Evolutionary conservation across 2,797 vertebrate genomes (phyloP).

Genomic region (Diplodus puntazzo): DNA sequence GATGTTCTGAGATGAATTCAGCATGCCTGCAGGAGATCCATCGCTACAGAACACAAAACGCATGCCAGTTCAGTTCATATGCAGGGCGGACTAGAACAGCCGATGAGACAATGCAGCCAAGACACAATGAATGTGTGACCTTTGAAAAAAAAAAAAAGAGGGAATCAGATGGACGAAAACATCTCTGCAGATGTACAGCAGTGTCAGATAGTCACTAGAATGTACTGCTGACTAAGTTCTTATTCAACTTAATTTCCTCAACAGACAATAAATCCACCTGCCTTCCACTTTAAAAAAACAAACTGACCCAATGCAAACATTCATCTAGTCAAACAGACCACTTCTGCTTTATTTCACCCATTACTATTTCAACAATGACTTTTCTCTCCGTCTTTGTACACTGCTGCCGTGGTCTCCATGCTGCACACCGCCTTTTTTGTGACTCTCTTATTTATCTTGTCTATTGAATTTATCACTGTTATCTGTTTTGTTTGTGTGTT

Average conservation of each 20-base stretch:
- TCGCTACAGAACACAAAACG: slow-evolving; percentile 13
- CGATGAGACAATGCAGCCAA: slow-evolving; percentile 27
- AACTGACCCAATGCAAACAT: too few relatives aligned
- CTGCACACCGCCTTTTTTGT: neutral
- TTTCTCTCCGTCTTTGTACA: neutral
- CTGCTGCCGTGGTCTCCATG: neutral
- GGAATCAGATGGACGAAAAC: slow-evolving; percentile 19
- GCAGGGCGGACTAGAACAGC: slow-evolving; percentile 35
- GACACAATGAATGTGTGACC: slow-evolving; percentile 40
- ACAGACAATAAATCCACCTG: neutral
- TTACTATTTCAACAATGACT: neutral
- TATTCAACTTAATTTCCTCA: neutral
- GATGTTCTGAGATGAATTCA: slow-evolving; percentile 1
- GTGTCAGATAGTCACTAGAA: neutral
- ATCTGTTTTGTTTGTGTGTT: slow-evolving; percentile 33
- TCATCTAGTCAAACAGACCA: neutral
- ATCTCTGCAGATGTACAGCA: slow-evolving; percentile 18
- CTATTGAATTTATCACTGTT: slow-evolving; percentile 20
- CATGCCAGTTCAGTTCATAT: slow-evolving; percentile 22
- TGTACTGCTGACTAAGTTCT: neutral
- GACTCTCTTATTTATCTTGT: slow-evolving; percentile 20
- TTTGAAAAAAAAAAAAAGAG: slow-evolving; percentile 6
- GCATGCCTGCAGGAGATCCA: slow-evolving; percentile 7
- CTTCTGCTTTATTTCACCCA: neutral
- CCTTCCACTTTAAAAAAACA: neutral